Percentiles rank a stretch among this genome's conserved stretches.
Evolutionary conservation across 2,888 invertebrate species (phyloP).

Genomic region (Sinelater perroti): DNA sequence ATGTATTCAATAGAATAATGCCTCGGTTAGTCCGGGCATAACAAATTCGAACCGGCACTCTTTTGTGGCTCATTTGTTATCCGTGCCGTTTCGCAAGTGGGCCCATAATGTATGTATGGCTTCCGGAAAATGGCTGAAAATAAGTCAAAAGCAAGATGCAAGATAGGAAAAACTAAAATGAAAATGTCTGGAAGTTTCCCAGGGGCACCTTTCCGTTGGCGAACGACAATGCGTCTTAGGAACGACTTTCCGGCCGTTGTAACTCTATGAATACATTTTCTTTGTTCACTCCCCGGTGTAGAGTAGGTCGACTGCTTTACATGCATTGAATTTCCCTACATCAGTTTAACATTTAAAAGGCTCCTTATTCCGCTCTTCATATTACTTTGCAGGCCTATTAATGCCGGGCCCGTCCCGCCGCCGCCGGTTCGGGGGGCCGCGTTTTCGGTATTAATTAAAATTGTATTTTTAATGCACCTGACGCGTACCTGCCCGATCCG

Average conservation of each 20-base stretch:
- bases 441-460: conserved; percentile 25
- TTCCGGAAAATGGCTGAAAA: conserved; percentile 23
- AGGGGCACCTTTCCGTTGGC: conserved; percentile 55
- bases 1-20: too few species aligned
- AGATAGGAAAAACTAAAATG: conserved; percentile 57
- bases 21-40: too few species aligned
- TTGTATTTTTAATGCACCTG: conserved; percentile 34
- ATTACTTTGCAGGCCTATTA: conserved; percentile 17
- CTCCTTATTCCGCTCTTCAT: conserved; percentile 19
- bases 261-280: conserved; percentile 56
- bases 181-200: conserved; percentile 60
- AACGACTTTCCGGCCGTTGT: conserved; percentile 51
- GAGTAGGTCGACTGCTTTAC: conserved; percentile 55
- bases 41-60: too few species aligned
- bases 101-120: conserved; percentile 13
- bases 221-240: conserved; percentile 63
- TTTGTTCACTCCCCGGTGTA: conserved; percentile 54
- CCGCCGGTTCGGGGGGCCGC: neutral
- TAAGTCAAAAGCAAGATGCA: conserved; percentile 35
- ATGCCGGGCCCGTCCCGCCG: neutral
- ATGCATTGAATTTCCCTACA: conserved; percentile 59
- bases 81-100: too few species aligned
- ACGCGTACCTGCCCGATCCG: conserved; percentile 27
- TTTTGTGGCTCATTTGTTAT: too few species aligned
- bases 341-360: conserved; percentile 35